These are phyloP conservation scores for Aplochiton taeniatus DNA, from an alignment of 2,797 vertebrate species.

Conservation along the genomic window DNA sequence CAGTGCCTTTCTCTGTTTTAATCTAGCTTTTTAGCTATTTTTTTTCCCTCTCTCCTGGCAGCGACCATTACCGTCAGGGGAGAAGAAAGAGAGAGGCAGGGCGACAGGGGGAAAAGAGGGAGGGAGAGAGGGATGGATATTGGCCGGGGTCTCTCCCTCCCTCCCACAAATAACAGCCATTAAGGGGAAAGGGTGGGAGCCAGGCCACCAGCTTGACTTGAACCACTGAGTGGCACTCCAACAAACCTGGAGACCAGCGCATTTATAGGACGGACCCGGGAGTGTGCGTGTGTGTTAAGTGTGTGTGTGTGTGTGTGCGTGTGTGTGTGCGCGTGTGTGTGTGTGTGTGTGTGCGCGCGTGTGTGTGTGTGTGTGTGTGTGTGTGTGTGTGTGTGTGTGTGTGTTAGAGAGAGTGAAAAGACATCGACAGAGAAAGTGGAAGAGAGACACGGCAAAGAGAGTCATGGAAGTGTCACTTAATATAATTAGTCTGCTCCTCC, in stretches of 20 bases:
- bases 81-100: conserved; percentile 80
- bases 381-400: not conserved
- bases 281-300: conserved; percentile 40
- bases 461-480: conserved; percentile 76
- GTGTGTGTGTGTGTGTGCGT: conserved; percentile 3
- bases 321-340: too few species aligned
- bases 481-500: conserved; percentile 67
- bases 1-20: not conserved
- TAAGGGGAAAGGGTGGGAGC: conserved; percentile 93
- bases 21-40: conserved; percentile 12
- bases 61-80: conserved; percentile 61
- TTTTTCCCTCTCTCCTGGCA: conserved; percentile 37
- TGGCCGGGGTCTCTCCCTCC: conserved; percentile 57
- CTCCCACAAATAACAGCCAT: conserved; percentile 96
- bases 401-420: conserved; percentile 4
- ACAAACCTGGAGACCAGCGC: conserved; percentile 90
- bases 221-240: conserved; percentile 94
- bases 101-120: conserved; percentile 58
- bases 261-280: conserved; percentile 71
- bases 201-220: conserved; percentile 90
- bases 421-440: conserved; percentile 11
- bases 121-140: conserved; percentile 58
- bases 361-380: not conserved
- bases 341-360: not conserved
- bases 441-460: conserved; percentile 53